These are phyloP conservation scores for Campylomormyrus numenius DNA, from an alignment of 2,113 vertebrate species.

Conservation along the genomic window DNA sequence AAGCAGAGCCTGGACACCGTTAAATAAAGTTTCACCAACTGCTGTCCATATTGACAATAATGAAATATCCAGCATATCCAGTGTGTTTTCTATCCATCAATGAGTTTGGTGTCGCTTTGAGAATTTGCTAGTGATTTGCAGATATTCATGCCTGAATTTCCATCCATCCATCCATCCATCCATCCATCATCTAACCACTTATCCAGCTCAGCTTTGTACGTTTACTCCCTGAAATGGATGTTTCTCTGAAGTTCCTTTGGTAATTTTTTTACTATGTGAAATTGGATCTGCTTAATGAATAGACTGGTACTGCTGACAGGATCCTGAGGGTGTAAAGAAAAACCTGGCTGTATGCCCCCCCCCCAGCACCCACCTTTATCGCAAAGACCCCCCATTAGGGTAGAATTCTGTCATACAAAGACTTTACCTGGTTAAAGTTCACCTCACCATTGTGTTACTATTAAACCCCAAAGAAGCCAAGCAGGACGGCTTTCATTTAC, in stretches of 20 bases:
- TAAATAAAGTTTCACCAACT: background rate
- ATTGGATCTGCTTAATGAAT: background rate
- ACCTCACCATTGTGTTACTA: background rate
- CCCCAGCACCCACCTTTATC: background rate
- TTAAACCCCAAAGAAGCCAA: background rate
- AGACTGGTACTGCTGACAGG: background rate
- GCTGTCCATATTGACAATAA: background rate
- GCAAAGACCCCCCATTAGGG: background rate
- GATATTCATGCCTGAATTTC: constrained; percentile 21
- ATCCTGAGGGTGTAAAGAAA: constrained; percentile 1
- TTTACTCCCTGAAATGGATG: background rate
- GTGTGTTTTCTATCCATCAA: background rate
- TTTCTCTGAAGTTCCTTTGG: background rate
- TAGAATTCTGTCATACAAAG: background rate
- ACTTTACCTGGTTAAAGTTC: background rate
- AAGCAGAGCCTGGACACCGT: background rate
- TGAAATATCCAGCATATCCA: background rate
- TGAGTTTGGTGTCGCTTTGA: background rate
- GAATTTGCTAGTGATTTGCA: background rate
- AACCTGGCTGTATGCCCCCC: background rate
- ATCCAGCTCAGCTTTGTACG: background rate
- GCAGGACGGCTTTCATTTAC: background rate
- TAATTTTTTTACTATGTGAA: background rate
- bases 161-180: no score
- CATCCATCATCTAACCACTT: background rate